These are phyloP conservation scores for Halichoeres trimaculatus DNA, from an alignment of 2,113 vertebrate species.

Conservation along the genomic window DNA sequence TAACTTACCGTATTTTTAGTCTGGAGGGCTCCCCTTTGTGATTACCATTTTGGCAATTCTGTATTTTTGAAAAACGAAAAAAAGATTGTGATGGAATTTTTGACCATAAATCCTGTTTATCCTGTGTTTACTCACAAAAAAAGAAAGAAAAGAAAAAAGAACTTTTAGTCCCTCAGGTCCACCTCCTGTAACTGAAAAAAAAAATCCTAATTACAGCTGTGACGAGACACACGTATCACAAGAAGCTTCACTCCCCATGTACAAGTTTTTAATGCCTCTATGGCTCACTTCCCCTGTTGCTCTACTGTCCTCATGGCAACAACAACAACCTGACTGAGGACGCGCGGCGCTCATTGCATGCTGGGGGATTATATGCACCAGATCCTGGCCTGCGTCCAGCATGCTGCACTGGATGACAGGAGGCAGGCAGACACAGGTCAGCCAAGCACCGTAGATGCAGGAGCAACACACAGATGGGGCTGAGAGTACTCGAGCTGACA, in stretches of 20 bases:
- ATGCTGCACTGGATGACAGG: slow-evolving; percentile 63
- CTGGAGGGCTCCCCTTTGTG: slow-evolving; percentile 32
- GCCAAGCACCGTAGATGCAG: slow-evolving; percentile 70
- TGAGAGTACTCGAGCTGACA: slow-evolving; percentile 48
- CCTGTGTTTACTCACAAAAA: background rate
- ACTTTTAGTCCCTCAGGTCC: background rate
- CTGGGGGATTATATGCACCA: slow-evolving; percentile 76
- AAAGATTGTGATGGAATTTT: background rate
- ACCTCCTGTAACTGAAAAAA: background rate
- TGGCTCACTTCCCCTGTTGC: slow-evolving; percentile 50
- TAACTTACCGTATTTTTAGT: slow-evolving; percentile 69
- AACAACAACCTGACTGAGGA: slow-evolving; percentile 63
- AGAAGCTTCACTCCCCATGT: slow-evolving; percentile 25
- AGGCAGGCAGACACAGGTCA: slow-evolving; percentile 69
- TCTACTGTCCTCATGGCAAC: slow-evolving; percentile 72
- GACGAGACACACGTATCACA: slow-evolving; percentile 7
- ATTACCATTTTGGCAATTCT: slow-evolving; percentile 11
- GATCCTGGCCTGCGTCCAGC: slow-evolving; percentile 70
- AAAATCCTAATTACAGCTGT: slow-evolving; percentile 36
- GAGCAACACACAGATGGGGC: slow-evolving; percentile 72
- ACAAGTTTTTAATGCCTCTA: slow-evolving; percentile 9
- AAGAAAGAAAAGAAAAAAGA: slow-evolving; percentile 3
- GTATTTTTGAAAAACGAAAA: background rate
- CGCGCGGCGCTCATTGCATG: slow-evolving; percentile 46
- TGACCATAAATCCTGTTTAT: background rate